Base-by-base conservation (phyloP, 2,888 invertebrate species). In the Papilio gigon region DNA sequence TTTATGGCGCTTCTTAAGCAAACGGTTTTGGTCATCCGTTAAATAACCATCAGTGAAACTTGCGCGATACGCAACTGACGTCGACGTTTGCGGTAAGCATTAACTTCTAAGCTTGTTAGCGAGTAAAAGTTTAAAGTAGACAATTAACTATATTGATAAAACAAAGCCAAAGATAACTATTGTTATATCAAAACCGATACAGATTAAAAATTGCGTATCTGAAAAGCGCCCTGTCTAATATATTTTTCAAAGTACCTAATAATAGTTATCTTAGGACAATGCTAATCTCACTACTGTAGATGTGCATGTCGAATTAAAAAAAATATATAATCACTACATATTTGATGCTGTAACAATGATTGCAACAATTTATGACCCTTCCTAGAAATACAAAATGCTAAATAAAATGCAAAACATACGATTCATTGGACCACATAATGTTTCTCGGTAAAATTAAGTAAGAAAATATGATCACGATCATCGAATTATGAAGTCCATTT, bases 1-100 rank as follows among this genome's bases (percentile, higher is more conserved):
- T 65, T 65, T 69, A 50, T 50, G 20, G 63, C 60, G 66, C 67
- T 61, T 67, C 60, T 42, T 70, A 35, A 67, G 64, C 44, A 60
- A 53, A 64, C 58, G 56, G 53, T 59, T 70, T 67, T 70, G 65
- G 65, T 65, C 33, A 65, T 62, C 59, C 27, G 60, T 11, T 65
- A 53, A 27, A 20, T 42, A 47, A 42, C 53, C 20, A 30, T 59
- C 64, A 27, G 35, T 53, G 35, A 30, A 68, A 33, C 33, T 56
- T 42, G 65, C 60, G 53, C 59, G 59, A 27, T 59, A 27, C 17
- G 50, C 50, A 35, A 50, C 27, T 53, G 40, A 40, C n/a, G 5
- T 65, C 68, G 59, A 58, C 61, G 53, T 60, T 40, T 14, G 33
- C 37, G 69, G 69, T 69, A 65, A 65, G 65, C 60, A 65, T n/a